These are phyloP conservation scores for Halictus quadricinctus DNA, from an alignment of 2,888 invertebrate genomes.

Conservation along the genomic window DNA sequence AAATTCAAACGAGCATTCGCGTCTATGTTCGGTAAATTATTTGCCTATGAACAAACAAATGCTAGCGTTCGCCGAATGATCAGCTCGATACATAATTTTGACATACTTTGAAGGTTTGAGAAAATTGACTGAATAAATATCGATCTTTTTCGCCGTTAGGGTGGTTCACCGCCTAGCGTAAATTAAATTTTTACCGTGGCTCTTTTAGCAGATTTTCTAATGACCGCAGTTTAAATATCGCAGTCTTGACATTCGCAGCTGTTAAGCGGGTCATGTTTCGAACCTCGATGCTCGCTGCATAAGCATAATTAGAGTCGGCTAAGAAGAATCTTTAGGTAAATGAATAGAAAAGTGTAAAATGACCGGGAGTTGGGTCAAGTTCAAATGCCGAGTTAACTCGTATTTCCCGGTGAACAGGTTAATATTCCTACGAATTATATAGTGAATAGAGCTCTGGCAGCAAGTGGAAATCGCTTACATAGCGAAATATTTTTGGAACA, in stretches of 20 bases:
- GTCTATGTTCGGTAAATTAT: too few species aligned
- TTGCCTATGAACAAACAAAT: too few species aligned
- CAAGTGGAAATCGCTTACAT: neutral
- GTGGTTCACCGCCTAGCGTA: neutral
- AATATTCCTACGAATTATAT: conserved; percentile 1
- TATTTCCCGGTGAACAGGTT: neutral
- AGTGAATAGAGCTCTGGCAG: neutral
- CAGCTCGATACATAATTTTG: too few species aligned
- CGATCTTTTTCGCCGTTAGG: neutral
- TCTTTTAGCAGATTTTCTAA: neutral
- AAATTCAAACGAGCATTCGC: too few species aligned
- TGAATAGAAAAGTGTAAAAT: conserved; percentile 7
- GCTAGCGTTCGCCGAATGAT: too few species aligned
- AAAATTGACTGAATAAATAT: neutral
- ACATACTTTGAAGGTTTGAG: too few species aligned
- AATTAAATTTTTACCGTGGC: neutral
- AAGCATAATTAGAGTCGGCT: neutral
- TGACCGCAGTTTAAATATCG: neutral
- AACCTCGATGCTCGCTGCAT: neutral
- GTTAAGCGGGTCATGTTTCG: neutral
- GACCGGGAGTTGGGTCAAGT: conserved; percentile 2
- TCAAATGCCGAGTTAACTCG: neutral
- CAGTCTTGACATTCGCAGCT: neutral
- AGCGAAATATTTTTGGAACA: neutral
- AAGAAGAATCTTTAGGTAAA: conserved; percentile 2